These are phyloP conservation scores for Rhinoraja longicauda DNA, from an alignment of 2,797 vertebrate genomes.

Conservation along the genomic window DNA sequence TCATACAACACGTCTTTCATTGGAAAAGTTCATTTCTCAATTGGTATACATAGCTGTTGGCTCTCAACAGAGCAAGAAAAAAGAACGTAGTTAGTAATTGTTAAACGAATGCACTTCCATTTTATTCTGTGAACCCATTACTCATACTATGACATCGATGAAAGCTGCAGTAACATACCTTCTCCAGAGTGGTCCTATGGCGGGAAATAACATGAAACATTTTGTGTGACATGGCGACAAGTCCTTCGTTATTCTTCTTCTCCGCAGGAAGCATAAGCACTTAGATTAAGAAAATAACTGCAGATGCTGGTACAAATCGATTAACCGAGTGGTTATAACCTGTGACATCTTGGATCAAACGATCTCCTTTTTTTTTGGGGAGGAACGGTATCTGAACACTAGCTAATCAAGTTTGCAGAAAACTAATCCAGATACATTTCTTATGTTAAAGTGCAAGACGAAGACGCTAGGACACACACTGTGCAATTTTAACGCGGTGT, in stretches of 20 bases:
- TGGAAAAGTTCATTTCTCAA: conserved; percentile 27
- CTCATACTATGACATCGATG: conserved; percentile 26
- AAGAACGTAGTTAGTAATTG: conserved; percentile 16
- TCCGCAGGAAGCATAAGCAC: background rate
- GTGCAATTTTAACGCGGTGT: background rate
- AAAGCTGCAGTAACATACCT: background rate
- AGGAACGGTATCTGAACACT: background rate
- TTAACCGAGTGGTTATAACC: background rate
- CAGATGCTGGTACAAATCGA: too few species aligned
- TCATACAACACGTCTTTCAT: background rate
- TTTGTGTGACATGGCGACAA: background rate
- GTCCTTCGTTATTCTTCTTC: background rate
- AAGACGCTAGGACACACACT: background rate
- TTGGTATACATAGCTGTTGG: background rate
- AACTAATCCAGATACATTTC: background rate
- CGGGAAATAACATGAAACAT: background rate
- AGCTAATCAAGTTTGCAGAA: background rate
- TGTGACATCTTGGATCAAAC: background rate
- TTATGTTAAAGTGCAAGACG: background rate
- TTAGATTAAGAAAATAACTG: too few species aligned
- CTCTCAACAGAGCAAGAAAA: conserved; percentile 14
- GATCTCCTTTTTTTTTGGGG: background rate
- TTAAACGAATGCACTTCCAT: background rate
- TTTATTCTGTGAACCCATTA: conserved; percentile 1
- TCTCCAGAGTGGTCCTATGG: background rate